Base-by-base conservation (phyloP, 2,113 vertebrate species). In the Microtus oregoni region DNA sequence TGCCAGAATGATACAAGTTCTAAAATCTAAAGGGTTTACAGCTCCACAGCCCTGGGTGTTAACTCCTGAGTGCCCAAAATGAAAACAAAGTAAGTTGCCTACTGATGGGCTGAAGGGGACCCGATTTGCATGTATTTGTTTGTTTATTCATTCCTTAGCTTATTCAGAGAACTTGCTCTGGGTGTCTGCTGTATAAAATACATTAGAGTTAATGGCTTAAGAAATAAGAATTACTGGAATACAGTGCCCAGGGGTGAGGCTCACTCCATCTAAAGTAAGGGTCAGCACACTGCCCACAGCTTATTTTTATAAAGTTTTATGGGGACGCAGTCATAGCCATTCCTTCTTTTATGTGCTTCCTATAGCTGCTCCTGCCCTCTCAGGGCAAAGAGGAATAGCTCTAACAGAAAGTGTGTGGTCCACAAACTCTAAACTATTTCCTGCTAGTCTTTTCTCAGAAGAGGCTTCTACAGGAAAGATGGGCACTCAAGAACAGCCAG, bases 1-100 rank as follows among this genome's bases (percentile, higher is more conserved):
- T 78, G 86, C 96, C 97, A 96, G 83, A 76, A 96, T 95, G 93
- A 96, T 90, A 87, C 50, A 92, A 47, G 87, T 78, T 89, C 94
- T 94, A 78, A 91, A 89, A 83, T 61, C 61, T 75, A 67, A 63
- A 83, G 47, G 19, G 58, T 28, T 83, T 79, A 81, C 65, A 89
- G 61, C 28, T 61, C 65, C 75, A 67, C 83, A 55, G 26, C 24
- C 85, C 72, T 28, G 11, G 9, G 28, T 47, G 41, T 96, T 93
- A 97, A 97, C 93, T 41, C 88, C 35, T 85, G 35, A 38, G 5
- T 30, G 10, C 44, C 83, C 55, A 26, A 58, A 87, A 38, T 10
- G 32, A 58, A 93, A 72, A 78, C 26, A 12, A 61, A 83, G 3
- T 32, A n/a, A 85, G 26, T 11, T 11, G 9, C 3, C 10, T 14